phyloP scores from a whole-genome alignment of 2,113 vertebrate species.

The Tetrax tetrax region DNA sequence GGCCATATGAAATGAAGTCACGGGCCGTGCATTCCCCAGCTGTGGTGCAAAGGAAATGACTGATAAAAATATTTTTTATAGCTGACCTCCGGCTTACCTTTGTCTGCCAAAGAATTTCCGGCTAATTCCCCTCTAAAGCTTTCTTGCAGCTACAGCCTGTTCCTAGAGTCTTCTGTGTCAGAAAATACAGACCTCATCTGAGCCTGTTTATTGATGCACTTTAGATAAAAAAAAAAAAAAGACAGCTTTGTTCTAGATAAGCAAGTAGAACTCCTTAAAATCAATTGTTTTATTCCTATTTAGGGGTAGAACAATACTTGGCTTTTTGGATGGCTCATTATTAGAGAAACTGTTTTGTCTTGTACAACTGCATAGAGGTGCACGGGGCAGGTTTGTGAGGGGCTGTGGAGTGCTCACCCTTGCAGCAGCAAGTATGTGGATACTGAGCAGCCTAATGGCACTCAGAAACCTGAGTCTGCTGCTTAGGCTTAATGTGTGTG shows the following conservation, averaged over 20 bases:
- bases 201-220: neutral
- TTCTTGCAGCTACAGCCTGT: slow-evolving; percentile 3
- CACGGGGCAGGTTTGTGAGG: neutral
- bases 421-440: neutral
- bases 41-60: slow-evolving; percentile 59
- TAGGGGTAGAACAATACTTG: neutral
- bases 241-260: neutral
- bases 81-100: slow-evolving; percentile 53
- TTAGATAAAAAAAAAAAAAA: neutral
- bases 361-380: neutral
- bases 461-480: neutral
- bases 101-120: slow-evolving; percentile 49
- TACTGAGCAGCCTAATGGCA: neutral
- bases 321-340: neutral
- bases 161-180: slow-evolving; percentile 10
- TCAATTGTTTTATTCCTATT: neutral
- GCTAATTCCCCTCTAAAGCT: slow-evolving; percentile 6
- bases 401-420: neutral
- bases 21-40: slow-evolving; percentile 23
- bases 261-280: neutral
- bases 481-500: neutral
- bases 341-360: neutral
- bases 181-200: neutral
- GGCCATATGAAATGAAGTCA: slow-evolving; percentile 39
- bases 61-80: slow-evolving; percentile 56